A percentile compares a stretch with the other conserved stretches of the same genome.
These are phyloP conservation scores for Lacerta bilineata DNA, from an alignment of 2,797 vertebrate genomes.

Conservation along the genomic window DNA sequence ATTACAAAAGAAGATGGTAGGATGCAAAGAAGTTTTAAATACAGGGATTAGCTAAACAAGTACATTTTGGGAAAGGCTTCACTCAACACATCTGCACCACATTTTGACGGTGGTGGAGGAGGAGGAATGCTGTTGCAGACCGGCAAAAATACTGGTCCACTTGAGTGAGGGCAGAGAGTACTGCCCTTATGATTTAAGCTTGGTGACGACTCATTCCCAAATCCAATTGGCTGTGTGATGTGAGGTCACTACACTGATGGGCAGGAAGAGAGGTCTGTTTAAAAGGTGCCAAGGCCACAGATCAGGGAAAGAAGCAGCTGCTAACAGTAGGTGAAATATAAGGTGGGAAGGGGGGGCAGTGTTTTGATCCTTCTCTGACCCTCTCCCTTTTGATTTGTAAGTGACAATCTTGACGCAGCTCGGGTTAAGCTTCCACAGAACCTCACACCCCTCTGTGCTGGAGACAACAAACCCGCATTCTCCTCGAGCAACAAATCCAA, in stretches of 20 bases:
- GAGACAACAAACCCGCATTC: not conserved
- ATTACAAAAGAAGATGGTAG: not conserved
- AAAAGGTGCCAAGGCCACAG: not conserved
- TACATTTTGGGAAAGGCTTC: not conserved
- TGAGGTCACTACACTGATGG: not conserved
- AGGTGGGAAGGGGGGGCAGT: not conserved
- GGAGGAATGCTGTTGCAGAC: not conserved
- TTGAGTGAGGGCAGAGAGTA: not conserved
- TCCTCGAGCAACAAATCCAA: not conserved
- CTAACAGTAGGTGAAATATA: not conserved
- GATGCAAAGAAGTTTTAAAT: not conserved
- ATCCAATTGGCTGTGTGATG: not conserved
- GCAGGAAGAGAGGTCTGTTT: not conserved
- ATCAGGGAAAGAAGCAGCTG: too few relatives aligned
- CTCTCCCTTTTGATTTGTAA: not conserved
- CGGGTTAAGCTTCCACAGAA: not conserved
- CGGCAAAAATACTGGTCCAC: not conserved
- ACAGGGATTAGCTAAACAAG: not conserved
- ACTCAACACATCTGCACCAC: not conserved
- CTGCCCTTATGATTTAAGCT: not conserved
- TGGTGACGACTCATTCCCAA: too few relatives aligned
- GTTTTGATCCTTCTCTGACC: not conserved
- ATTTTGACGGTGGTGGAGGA: not conserved
- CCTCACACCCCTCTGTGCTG: not conserved
- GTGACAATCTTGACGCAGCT: not conserved